phyloP scores from a whole-genome alignment of 2,797 vertebrate species.

The Heliangelus exortis region DNA sequence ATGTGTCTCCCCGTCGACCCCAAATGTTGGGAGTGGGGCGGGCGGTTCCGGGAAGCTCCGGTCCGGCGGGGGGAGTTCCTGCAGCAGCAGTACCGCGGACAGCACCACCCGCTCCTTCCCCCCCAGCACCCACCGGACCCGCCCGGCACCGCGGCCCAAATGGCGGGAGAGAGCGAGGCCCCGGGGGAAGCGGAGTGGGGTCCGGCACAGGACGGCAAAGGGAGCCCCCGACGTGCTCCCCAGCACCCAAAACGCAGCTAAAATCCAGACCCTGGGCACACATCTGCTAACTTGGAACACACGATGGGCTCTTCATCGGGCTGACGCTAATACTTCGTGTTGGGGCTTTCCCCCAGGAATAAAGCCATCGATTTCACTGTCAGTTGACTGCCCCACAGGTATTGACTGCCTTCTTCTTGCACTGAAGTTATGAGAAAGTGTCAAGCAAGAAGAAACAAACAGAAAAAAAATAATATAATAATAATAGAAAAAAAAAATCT shows the following conservation, averaged over 20 bases:
- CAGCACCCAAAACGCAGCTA: accelerated
- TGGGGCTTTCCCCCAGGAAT: neutral
- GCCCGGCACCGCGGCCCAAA: neutral
- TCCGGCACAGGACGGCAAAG: neutral
- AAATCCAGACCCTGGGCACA: accelerated
- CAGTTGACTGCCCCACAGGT: neutral
- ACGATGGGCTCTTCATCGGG: too few relatives aligned
- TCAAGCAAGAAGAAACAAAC: neutral
- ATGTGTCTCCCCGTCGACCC: too few relatives aligned
- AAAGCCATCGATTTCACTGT: neutral
- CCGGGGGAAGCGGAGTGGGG: neutral
- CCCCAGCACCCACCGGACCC: too few relatives aligned
- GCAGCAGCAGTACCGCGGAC: neutral
- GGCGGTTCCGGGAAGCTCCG: neutral
- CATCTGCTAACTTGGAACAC: neutral
- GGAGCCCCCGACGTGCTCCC: neutral
- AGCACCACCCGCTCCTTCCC: neutral
- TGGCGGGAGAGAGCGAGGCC: too few relatives aligned
- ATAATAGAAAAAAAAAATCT: too few relatives aligned
- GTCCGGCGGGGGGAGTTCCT: too few relatives aligned
- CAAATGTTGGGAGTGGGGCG: neutral
- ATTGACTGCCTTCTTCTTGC: neutral
- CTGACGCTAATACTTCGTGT: accelerated
- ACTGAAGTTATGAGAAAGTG: neutral
- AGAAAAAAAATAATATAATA: neutral